Evolutionary conservation across 2,113 vertebrate genomes (phyloP), one percentile per base, ranked within the genome.

Genomic region (Onychostoma macrolepis): DNA sequence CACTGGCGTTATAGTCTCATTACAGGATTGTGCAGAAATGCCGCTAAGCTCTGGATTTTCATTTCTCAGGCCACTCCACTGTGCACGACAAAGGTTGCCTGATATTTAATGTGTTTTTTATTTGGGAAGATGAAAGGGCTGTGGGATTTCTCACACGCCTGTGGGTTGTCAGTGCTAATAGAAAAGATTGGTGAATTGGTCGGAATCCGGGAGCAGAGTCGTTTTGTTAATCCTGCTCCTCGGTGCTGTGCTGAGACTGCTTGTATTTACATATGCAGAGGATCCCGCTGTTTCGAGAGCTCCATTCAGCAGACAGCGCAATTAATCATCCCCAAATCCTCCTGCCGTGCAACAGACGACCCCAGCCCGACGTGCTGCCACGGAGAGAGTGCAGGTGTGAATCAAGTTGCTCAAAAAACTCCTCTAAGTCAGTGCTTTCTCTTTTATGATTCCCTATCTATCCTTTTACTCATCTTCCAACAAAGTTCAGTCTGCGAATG

Each of bases 241-340:
- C 95, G 87, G 94, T 93, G 92, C 93, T 95, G 96, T 85, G 89
- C 93, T 80, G 94, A 95, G 96, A 94, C 94, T 93, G 95, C 96
- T 95, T 94, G 91, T 95, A 94, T 98, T 96, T 96, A 96, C 97
- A 96, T 95, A 96, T 95, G 94, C 92, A 88, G 93, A 96, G 96
- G 94, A 94, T 96, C 98, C 96, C 33, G 96, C 97, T 93, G 97
- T 96, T 97, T 93, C 85, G 89, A 92, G 95, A 95, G 93, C 95
- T 96, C 95, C 0, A 92, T 95, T 95, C 91, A 89, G 93, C 92
- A 95, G 97, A 98, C 98, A 97, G 95, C 94, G 95, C 96, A 97
- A 98, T 99, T 98, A 98, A 97, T 98, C 98, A 99, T 94, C 91
- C 93, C 94, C 94, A 96, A 95, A 96, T 94, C 92, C 96, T 96